A percentile compares a stretch with the other conserved stretches of the same genome.
Evolutionary conservation across 2,888 invertebrate species (phyloP).

Genomic region (Tipula vernalis): DNA sequence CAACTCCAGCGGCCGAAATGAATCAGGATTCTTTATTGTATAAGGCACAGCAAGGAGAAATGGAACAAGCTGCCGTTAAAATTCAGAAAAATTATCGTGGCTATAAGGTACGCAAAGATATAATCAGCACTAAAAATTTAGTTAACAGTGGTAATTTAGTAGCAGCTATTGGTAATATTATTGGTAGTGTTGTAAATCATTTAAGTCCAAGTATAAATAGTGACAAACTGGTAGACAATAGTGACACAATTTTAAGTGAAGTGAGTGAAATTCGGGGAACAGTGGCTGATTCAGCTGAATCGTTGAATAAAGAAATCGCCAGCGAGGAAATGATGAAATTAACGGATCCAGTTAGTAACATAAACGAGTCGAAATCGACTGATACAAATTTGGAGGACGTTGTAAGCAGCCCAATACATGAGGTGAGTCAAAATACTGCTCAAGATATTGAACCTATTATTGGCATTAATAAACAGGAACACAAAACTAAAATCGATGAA

Average conservation of each 20-base stretch:
- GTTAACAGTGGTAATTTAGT: conserved; percentile 4
- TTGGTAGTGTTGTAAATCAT: background rate
- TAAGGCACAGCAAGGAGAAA: background rate
- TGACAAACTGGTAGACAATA: too few species aligned
- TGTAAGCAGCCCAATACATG: background rate
- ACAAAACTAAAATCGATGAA: background rate
- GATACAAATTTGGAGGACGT: background rate
- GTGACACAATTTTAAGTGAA: conserved; percentile 15
- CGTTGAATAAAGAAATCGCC: background rate
- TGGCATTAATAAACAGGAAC: background rate
- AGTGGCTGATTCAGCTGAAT: background rate
- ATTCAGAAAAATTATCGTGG: conserved; percentile 20
- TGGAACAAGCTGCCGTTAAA: conserved; percentile 15
- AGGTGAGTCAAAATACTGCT: background rate
- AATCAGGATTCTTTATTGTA: background rate
- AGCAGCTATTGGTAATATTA: background rate
- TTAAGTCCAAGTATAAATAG: background rate
- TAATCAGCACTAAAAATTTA: background rate
- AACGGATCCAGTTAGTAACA: background rate
- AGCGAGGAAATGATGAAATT: background rate
- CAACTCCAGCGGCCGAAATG: background rate
- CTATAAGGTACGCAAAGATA: conserved; percentile 16
- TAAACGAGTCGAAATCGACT: background rate
- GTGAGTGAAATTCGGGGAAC: background rate
- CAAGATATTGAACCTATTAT: background rate